phyloP scores from a whole-genome alignment of 2,797 vertebrate species.

The Sebastes diaconus region DNA sequence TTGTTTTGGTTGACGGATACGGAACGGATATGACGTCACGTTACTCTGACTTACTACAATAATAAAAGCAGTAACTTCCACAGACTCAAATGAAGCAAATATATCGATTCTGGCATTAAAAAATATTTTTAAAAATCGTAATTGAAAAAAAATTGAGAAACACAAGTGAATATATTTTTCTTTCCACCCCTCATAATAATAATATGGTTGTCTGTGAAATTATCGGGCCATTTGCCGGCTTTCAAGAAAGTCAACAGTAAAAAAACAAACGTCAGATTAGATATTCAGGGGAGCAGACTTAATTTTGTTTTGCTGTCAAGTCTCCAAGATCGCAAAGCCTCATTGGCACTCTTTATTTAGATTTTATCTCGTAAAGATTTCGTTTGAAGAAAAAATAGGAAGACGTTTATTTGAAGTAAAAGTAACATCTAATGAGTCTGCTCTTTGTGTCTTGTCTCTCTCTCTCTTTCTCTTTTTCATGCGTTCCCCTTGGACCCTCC shows the following conservation, averaged over 20 bases:
- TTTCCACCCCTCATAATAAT: no score
- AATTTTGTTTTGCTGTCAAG: slow-evolving; percentile 5
- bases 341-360: neutral
- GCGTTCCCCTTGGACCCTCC: slow-evolving; percentile 4
- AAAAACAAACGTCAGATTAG: neutral
- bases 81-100: no score
- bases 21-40: no score
- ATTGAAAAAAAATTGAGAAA: no score
- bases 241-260: neutral
- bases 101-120: no score
- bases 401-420: neutral
- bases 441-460: slow-evolving; percentile 31
- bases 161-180: no score
- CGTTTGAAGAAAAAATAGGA: neutral
- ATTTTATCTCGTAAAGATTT: neutral
- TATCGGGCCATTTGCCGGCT: neutral
- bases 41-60: no score
- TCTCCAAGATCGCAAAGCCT: neutral
- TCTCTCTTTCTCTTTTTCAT: slow-evolving; percentile 14
- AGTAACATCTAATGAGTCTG: slow-evolving; percentile 20
- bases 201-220: neutral
- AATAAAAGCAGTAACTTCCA: no score
- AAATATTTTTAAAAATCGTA: no score
- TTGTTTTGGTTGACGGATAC: no score
- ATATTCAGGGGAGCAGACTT: neutral